phyloP scores from a whole-genome alignment of 1,140 invertebrate species.

The Rhopalosiphum maidis region DNA sequence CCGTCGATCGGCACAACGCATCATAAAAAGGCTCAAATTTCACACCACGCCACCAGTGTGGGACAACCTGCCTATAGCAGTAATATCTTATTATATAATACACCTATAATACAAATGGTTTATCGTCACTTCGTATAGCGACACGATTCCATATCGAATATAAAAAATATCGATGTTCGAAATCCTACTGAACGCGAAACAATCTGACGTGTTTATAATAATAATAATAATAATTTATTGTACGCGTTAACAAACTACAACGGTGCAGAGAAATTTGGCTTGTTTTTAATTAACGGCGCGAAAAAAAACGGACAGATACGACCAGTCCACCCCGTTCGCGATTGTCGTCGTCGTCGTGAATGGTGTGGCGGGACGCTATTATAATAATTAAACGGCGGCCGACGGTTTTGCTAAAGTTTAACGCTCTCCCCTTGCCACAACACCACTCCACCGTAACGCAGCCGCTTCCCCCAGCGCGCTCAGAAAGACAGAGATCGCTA shows the following conservation, averaged over 20 bases:
- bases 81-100: neutral
- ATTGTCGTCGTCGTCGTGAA: neutral
- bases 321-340: neutral
- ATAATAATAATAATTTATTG: neutral
- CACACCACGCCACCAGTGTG: neutral
- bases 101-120: neutral
- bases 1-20: no score
- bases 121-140: neutral
- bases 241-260: neutral
- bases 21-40: no score
- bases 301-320: neutral
- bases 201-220: neutral
- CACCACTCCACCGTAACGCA: no score
- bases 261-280: neutral
- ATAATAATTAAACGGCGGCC: conserved; percentile 15
- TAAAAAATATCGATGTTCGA: neutral
- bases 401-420: neutral
- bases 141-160: neutral
- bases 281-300: neutral
- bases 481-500: neutral
- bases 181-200: neutral
- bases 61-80: neutral
- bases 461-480: neutral
- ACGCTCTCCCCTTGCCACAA: neutral
- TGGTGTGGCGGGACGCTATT: neutral